Conservation (phyloP, 2,888 invertebrate species). For the Catocala fraxini region DNA sequence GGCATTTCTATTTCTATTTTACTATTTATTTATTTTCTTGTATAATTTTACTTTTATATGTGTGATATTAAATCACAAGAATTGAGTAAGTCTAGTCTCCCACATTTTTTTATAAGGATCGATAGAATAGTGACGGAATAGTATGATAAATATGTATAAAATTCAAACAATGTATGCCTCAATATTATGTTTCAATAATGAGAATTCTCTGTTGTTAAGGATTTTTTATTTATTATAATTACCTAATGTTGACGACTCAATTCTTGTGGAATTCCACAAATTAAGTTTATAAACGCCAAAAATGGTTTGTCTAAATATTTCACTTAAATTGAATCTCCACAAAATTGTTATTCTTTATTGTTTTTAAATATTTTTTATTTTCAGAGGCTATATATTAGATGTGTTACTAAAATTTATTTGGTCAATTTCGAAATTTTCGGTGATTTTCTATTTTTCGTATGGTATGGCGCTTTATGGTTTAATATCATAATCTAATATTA, state of each 20-base stretch:
- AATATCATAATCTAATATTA: conserved; percentile 20
- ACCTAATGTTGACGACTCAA: not conserved
- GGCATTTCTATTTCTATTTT: no score
- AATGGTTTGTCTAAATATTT: not conserved
- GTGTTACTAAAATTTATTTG: conserved; percentile 15
- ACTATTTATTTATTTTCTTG: no score
- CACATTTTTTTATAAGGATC: no score
- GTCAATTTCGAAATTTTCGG: conserved; percentile 7
- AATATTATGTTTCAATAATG: no score
- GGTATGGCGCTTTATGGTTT: not conserved
- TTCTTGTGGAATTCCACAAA: not conserved
- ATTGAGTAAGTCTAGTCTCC: no score
- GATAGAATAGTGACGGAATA: no score
- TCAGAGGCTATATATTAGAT: conserved; percentile 20
- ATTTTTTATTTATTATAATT: no score
- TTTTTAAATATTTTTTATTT: conserved; percentile 1
- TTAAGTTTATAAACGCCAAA: not conserved
- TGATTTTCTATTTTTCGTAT: not conserved
- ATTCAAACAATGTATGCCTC: no score
- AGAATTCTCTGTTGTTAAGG: no score
- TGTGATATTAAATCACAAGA: no score
- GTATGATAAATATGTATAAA: no score
- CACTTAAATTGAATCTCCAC: conserved; percentile 25
- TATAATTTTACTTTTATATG: no score
- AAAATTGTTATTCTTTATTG: conserved; percentile 1